Evolutionary conservation across 2,797 vertebrate species (phyloP), one percentile per base, ranked within the genome.

Genomic region (Prionace glauca): DNA sequence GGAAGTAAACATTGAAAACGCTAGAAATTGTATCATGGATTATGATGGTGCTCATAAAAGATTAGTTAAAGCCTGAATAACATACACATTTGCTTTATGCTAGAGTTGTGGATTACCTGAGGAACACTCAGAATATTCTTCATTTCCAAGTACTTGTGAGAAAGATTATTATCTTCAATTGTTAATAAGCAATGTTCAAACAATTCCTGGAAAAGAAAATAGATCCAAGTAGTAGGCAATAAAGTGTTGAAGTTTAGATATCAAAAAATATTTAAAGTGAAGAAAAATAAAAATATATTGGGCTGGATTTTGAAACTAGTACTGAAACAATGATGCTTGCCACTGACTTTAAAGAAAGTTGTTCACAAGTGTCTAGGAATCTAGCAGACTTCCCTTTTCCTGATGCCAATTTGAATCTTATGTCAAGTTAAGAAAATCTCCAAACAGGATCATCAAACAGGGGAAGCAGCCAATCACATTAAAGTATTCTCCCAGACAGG

Each of bases 111-210:
- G 95, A 96, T 97, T 97, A 99, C 99, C 98, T 99, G 98, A 96
- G 98, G 97, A 72, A 98, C 97, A 1, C 96, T 97, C 95, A 98
- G 97, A 96, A 99, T 98, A 95, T 96, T 97, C 97, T 96, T 98
- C 96, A 98, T 97, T 94, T 99, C 98, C 96, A 99, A 98, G 69
- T 98, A 97, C 71, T 98, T 97, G 96, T 97, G 98, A 12, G 97
- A 97, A 94, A 99, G 98, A 95, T 97, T 98, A 95, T 97, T 96
- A 96, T 98, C 97, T 96, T 98, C 97, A 96, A 99, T 96, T 95
- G 97, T 97, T 96, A 98, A 97, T 96, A 99, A 97, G 96, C 97
- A 98, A 96, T 97, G 98, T 96, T 97, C 96, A 96, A 97, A 97
- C 65, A 99, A 97, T 41, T 98, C 98, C 99, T 99, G 96, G 32